These are phyloP conservation scores for Coturnix japonica DNA, from an alignment of 2,113 vertebrate genomes.

Conservation along the genomic window DNA sequence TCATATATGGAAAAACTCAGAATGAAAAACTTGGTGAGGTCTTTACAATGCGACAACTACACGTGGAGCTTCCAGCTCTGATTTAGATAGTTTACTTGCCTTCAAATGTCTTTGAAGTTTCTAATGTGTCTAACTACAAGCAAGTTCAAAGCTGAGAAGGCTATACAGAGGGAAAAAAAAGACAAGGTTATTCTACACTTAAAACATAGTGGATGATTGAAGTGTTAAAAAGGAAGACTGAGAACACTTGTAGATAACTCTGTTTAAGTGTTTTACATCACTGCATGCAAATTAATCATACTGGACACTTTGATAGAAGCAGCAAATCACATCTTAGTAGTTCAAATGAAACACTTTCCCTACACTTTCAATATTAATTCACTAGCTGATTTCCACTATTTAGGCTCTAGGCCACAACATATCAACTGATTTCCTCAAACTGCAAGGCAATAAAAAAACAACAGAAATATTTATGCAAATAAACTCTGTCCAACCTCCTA, in stretches of 20 bases:
- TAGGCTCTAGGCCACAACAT: conserved; percentile 9
- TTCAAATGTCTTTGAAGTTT: background rate
- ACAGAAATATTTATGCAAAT: conserved; percentile 15
- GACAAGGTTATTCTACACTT: background rate
- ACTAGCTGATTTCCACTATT: background rate
- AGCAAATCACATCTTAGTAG: background rate
- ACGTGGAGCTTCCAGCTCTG: background rate
- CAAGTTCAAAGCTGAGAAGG: background rate
- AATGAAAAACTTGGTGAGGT: background rate
- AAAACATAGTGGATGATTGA: background rate
- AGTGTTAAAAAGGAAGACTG: background rate
- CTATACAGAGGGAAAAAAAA: background rate
- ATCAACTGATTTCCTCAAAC: background rate
- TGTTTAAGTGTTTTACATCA: background rate
- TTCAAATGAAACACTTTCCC: background rate
- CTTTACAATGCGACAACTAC: background rate
- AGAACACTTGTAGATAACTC: background rate
- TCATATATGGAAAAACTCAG: background rate
- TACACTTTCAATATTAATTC: background rate
- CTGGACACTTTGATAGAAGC: background rate
- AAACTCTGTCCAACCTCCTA: background rate
- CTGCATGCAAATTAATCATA: background rate
- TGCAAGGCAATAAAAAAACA: background rate
- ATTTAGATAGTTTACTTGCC: background rate
- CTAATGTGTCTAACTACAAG: background rate